Percentiles rank a stretch among this genome's conserved stretches.
Evolutionary conservation across 1,140 invertebrate genomes (phyloP).

Genomic region (Rhagoletis zephyria): DNA sequence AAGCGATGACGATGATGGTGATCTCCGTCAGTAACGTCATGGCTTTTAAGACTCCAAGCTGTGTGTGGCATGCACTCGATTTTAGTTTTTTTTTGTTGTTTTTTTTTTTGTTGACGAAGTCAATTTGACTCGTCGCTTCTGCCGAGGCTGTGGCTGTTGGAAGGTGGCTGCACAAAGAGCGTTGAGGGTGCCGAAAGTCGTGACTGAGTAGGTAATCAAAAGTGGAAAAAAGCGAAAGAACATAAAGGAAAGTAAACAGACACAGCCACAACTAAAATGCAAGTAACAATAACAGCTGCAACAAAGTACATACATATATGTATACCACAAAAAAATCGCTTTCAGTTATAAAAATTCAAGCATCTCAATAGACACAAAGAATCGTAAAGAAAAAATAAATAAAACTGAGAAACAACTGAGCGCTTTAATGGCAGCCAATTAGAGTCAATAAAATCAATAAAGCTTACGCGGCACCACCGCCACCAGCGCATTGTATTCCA

Average conservation of each 20-base stretch:
- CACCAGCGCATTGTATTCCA: not conserved
- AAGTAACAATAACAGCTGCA: not conserved
- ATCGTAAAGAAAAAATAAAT: not conserved
- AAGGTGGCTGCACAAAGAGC: not conserved
- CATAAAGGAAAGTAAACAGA: not conserved
- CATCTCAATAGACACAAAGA: not conserved
- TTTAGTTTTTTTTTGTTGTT: not conserved
- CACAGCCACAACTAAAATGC: slow-evolving; percentile 7
- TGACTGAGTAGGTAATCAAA: slow-evolving; percentile 3
- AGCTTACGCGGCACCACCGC: not conserved
- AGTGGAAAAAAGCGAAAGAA: not conserved
- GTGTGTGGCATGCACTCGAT: slow-evolving; percentile 15
- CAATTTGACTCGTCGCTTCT: not conserved
- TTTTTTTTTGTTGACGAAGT: not conserved
- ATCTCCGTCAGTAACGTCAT: not conserved
- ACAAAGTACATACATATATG: not conserved
- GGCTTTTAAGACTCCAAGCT: not conserved
- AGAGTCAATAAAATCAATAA: slow-evolving; percentile 44
- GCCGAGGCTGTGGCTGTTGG: not conserved
- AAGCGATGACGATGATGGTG: not conserved
- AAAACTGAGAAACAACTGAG: not conserved
- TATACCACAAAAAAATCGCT: not conserved
- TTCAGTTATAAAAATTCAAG: not conserved
- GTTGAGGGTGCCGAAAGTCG: slow-evolving; percentile 2
- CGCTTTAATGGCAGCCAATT: slow-evolving; percentile 36